Evolutionary conservation across 2,113 vertebrate species (phyloP), one percentile per base, ranked within the genome.

Genomic region (Tetrax tetrax): DNA sequence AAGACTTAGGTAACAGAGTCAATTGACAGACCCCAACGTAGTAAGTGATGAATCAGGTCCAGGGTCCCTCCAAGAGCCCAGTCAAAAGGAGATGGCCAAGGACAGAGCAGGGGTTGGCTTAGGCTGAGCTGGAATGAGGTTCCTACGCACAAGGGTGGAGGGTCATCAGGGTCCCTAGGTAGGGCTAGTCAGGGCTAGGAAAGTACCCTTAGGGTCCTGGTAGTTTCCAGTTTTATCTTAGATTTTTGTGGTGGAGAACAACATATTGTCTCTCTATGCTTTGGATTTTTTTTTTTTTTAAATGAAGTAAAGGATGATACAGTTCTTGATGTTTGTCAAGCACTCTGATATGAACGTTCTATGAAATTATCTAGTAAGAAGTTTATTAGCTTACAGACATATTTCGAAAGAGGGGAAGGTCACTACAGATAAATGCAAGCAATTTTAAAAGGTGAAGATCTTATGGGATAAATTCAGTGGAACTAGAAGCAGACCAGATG

Each of bases 1-100:
- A 37, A 10, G 19, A 31, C 16, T 33, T 45, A 24, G 23, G 12
- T 25, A 37, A 45, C 27, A 41, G 21, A 29, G 28, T 71, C 27
- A 57, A 0, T 3, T 85, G 47, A 64, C 14, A 74, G 14, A 16
- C 10, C 21, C 2, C 25, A 19, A 2, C 2, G 4, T 21, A 16
- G 3, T 18, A 53, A 68, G 71, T 28, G 28, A 56, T 60, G 22
- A 69, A 35, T 9, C 21, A 54, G 27, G 22, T 27, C 27, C 33
- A 13, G 8, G 14, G 24, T 47, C 12, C 6, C 16, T 53, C 19
- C 53, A 83, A 51, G 10, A 79, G 21, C 20, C 45, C 38, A 28
- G 20, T 59, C 18, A 63, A 41, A 77, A 41, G 29, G 12, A 78
- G 22, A 21, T 0, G 3, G 16, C 8, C 20, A n/a, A 21, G 25